These are phyloP conservation scores for Rutpela maculata DNA, from an alignment of 2,888 invertebrate species.

Conservation along the genomic window DNA sequence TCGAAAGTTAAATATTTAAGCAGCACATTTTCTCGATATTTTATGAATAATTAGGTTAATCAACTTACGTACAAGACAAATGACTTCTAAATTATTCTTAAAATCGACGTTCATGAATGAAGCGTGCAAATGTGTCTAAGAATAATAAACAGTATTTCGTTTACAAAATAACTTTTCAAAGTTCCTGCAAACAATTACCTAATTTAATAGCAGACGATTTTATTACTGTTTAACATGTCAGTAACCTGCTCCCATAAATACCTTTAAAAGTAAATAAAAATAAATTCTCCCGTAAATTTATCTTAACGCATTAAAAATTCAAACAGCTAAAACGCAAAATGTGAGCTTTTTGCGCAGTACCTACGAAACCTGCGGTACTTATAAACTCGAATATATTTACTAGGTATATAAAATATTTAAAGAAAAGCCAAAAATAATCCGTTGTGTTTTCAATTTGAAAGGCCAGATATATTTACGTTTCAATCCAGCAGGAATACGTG, in stretches of 20 bases:
- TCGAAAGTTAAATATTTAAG: neutral
- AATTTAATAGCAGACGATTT: neutral
- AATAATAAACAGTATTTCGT: neutral
- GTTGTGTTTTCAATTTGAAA: slow-evolving; percentile 11
- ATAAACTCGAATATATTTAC: slow-evolving; percentile 14
- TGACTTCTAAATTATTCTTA: neutral
- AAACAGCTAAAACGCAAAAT: slow-evolving; percentile 19
- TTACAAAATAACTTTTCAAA: slow-evolving; percentile 1
- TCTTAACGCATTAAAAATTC: neutral
- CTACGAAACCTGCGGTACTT: neutral
- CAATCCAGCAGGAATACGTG: neutral
- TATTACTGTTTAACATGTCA: slow-evolving; percentile 10
- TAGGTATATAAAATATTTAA: slow-evolving; percentile 21
- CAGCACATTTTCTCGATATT: neutral
- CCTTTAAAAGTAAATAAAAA: slow-evolving; percentile 12
- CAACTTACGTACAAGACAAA: neutral
- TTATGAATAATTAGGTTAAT: slow-evolving; percentile 7
- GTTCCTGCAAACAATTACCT: neutral
- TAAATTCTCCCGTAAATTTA: slow-evolving; percentile 6
- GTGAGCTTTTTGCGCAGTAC: slow-evolving; percentile 7
- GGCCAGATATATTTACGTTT: neutral
- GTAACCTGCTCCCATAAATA: slow-evolving; percentile 13
- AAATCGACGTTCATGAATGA: neutral
- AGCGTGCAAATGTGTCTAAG: neutral
- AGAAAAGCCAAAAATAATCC: slow-evolving; percentile 20